These are phyloP conservation scores for Cerastis leucographa DNA, from an alignment of 2,888 invertebrate species.

Conservation along the genomic window DNA sequence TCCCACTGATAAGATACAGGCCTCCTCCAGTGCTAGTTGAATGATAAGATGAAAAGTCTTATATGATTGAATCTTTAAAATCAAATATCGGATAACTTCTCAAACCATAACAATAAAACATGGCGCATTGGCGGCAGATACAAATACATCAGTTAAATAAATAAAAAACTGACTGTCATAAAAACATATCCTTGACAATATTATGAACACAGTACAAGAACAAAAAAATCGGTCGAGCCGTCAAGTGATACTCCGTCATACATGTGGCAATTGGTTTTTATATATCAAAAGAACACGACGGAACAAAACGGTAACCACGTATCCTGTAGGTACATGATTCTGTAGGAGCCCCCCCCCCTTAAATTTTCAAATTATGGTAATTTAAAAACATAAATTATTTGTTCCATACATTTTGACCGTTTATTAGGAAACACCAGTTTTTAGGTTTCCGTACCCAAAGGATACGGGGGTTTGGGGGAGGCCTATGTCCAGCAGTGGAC, in stretches of 20 bases:
- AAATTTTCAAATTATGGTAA: no score
- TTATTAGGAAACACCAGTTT: no score
- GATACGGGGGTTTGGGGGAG: no score
- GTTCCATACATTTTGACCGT: no score
- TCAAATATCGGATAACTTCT: not conserved
- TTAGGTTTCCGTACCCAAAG: no score
- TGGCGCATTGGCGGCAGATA: not conserved
- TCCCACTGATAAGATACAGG: not conserved
- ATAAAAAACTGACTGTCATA: not conserved
- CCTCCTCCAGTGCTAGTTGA: not conserved
- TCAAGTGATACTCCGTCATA: not conserved
- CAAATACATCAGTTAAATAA: no score
- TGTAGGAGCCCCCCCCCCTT: no score
- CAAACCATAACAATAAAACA: not conserved
- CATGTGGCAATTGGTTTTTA: not conserved
- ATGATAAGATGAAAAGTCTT: not conserved
- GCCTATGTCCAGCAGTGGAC: no score
- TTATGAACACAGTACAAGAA: not conserved
- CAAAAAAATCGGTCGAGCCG: not conserved
- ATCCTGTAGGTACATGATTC: no score
- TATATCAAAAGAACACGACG: no score
- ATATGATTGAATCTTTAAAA: not conserved
- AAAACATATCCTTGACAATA: not conserved
- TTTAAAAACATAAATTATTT: no score
- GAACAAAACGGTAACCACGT: no score